Base-by-base conservation (phyloP, 2,797 vertebrate species). In the Falco concolor region DNA sequence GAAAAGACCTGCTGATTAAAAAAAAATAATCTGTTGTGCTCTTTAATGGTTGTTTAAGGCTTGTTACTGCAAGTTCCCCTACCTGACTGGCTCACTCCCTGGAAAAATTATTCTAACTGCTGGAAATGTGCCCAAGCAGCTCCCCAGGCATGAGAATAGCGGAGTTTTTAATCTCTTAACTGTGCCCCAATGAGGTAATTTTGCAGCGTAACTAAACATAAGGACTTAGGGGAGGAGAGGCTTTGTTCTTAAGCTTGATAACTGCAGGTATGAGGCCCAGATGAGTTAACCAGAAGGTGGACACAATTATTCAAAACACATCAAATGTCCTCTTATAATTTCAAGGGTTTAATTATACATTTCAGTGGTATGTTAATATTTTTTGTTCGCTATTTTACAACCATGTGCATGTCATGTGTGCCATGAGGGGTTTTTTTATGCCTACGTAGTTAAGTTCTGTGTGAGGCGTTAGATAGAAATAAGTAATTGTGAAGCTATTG, bases 261-360 rank as follows among this genome's bases (percentile, higher is more conserved):
- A 50, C 15, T 12, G 15, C n/a, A 0, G 1, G 6, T 34, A 63
- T 64, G 22, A 73, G 86, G 50, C 4, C 7, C 63, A 65, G 45
- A 32, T 13, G 57, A 75, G 32, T 53, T 78, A n/a, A 44, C 30
- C 21, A 9, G 2, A 69, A 50, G 6, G 40, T 22, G 21, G 67
- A 24, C 1, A 2, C 9, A 3, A 42, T 60, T 60, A 70, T 34
- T 44, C 28, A 16, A 52, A 67, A 13, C 1, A 0, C 25, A 47
- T 36, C 16, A 14, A 38, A 52, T 13, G 22, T 32, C 11, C 18
- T 34, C 86, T 18, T 44, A 11, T n/a, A 11, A 74, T 74, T 94
- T 30, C 52, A 22, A 67, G 40, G 10, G 19, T 53, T 60, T 30
- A 30, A n/a, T 44, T 28, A 13, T 13, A 20, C 9, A 20, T 74